Percentiles rank a stretch among this genome's conserved stretches.
phyloP scores from a whole-genome alignment of 2,113 vertebrate species.

The Polyodon spathula region DNA sequence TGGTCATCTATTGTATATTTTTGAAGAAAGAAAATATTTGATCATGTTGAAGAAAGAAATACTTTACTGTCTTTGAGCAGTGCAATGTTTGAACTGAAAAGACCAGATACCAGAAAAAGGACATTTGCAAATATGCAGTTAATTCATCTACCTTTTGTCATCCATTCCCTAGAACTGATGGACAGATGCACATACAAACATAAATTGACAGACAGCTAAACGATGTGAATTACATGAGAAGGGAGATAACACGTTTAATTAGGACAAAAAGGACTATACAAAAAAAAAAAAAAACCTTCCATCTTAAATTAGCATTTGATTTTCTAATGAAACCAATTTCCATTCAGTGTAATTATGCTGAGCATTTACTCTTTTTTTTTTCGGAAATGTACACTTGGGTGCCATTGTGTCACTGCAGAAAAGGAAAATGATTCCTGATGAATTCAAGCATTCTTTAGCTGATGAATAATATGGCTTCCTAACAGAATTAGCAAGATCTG shows the following conservation, averaged over 20 bases:
- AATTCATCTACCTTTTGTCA: too few species aligned
- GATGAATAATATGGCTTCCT: not conserved
- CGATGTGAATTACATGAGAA: too few species aligned
- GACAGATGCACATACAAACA: too few species aligned
- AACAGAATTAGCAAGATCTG: not conserved
- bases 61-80: constrained; percentile 35
- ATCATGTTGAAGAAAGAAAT: constrained; percentile 27
- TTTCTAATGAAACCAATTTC: too few species aligned
- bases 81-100: constrained; percentile 31
- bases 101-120: constrained; percentile 18
- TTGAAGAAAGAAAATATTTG: constrained; percentile 31
- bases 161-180: too few species aligned
- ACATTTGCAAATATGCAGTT: too few species aligned
- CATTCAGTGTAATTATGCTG: not conserved
- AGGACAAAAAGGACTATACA: too few species aligned
- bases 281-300: too few species aligned
- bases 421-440: not conserved
- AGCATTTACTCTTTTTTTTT: not conserved
- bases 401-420: not conserved
- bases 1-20: constrained; percentile 32
- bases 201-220: too few species aligned
- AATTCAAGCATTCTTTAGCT: not conserved
- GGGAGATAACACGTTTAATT: too few species aligned
- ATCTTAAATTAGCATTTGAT: too few species aligned
- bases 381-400: not conserved